These are phyloP conservation scores for Potamarius usumacintae DNA, from an alignment of 2,113 vertebrate genomes.

Conservation along the genomic window DNA sequence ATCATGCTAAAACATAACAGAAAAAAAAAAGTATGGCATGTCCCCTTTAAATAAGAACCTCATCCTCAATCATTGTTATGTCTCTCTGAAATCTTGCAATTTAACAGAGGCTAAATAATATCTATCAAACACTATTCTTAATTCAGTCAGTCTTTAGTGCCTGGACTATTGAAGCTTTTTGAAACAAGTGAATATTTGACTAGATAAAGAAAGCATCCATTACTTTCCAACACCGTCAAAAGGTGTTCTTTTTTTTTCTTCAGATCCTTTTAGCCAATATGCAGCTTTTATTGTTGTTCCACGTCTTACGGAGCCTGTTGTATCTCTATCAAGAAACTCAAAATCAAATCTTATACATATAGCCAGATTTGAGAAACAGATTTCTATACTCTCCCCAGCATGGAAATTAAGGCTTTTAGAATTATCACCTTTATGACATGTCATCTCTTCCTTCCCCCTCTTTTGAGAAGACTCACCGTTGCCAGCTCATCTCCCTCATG, in stretches of 20 bases:
- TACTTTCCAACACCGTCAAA: constrained; percentile 4
- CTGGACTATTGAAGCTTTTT: background rate
- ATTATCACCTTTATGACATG: background rate
- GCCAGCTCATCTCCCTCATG: background rate
- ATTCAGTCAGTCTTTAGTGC: background rate
- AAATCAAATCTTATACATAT: background rate
- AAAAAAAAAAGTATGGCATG: too few relatives aligned
- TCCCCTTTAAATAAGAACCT: background rate
- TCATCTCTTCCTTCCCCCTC: background rate
- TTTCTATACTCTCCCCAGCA: background rate
- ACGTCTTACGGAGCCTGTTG: background rate
- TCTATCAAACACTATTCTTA: background rate
- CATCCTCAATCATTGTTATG: background rate
- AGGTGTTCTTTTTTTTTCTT: background rate
- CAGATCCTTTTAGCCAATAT: background rate
- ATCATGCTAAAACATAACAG: too few relatives aligned
- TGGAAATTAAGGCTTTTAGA: background rate
- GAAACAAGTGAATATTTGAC: background rate
- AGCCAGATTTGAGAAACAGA: background rate
- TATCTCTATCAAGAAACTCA: constrained; percentile 1
- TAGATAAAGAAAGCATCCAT: background rate
- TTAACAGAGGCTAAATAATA: background rate
- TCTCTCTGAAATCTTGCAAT: background rate
- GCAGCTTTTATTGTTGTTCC: background rate
- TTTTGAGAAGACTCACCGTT: constrained; percentile 10